phyloP scores from a whole-genome alignment of 2,113 vertebrate genomes.

The Hiodon alosoides region DNA sequence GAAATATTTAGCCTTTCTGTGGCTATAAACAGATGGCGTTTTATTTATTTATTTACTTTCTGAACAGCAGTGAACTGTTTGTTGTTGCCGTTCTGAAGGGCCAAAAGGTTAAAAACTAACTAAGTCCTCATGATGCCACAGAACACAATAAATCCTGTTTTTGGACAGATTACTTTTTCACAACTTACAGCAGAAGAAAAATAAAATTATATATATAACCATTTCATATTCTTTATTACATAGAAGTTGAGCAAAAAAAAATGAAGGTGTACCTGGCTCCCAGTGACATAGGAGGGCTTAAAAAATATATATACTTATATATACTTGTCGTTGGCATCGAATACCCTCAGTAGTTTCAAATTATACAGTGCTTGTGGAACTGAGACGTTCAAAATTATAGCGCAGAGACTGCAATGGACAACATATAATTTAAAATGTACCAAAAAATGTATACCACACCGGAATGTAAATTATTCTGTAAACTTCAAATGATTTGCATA shows the following conservation, averaged over 20 bases:
- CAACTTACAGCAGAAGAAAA: too few relatives aligned
- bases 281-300: constrained; percentile 18
- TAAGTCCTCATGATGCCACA: constrained; percentile 38
- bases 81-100: constrained; percentile 36
- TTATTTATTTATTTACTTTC: not conserved
- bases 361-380: constrained; percentile 81
- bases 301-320: constrained; percentile 63
- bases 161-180: constrained; percentile 16
- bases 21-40: constrained; percentile 40
- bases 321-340: constrained; percentile 67
- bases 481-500: constrained; percentile 74
- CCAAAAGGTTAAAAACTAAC: constrained; percentile 40
- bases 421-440: constrained; percentile 86
- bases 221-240: not conserved
- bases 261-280: not conserved
- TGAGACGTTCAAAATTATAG: constrained; percentile 88
- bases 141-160: constrained; percentile 38
- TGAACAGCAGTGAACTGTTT: constrained; percentile 39
- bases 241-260: not conserved
- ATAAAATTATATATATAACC: too few relatives aligned
- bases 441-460: constrained; percentile 80
- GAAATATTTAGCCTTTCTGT: not conserved
- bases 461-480: constrained; percentile 78
- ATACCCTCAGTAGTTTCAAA: constrained; percentile 73
- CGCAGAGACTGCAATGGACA: constrained; percentile 84